Evolutionary conservation across 2,888 invertebrate genomes (phyloP).

Genomic region (Molanna angustata): DNA sequence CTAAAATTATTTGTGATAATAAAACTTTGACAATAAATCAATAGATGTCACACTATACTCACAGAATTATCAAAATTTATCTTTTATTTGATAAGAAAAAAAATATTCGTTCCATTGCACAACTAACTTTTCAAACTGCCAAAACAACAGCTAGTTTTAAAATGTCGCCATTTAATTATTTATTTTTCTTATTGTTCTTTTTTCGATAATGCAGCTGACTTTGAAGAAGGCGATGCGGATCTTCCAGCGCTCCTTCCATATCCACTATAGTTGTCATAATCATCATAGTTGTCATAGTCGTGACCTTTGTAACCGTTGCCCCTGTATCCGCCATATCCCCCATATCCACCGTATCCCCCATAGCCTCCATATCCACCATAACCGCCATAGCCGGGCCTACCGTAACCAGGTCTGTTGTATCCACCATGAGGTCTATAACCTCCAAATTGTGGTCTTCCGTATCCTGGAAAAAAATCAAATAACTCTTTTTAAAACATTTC

Average conservation of each 20-base stretch:
- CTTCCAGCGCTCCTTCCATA: constrained; percentile 40
- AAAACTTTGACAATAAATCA: too few relatives aligned
- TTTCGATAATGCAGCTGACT: constrained; percentile 5
- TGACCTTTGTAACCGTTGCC: constrained; percentile 22
- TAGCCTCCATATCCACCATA: constrained; percentile 19
- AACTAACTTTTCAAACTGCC: too few relatives aligned
- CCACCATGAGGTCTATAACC: constrained; percentile 7
- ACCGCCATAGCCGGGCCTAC: too few relatives aligned
- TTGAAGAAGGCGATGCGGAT: constrained; percentile 20
- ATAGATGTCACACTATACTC: too few relatives aligned
- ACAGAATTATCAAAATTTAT: too few relatives aligned
- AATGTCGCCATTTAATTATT: neutral
- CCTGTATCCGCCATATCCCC: constrained; percentile 33
- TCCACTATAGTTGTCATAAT: constrained; percentile 41
- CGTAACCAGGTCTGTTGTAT: constrained; percentile 12
- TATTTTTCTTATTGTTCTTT: constrained; percentile 3
- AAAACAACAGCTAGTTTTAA: too few relatives aligned
- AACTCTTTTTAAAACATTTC: too few relatives aligned
- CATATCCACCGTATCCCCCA: constrained; percentile 39
- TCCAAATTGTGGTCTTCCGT: constrained; percentile 14
- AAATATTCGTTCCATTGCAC: too few relatives aligned
- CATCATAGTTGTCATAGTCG: constrained; percentile 38
- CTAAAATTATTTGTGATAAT: too few relatives aligned
- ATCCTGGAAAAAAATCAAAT: too few relatives aligned
- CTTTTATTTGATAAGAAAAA: too few relatives aligned